A percentile compares a stretch with the other conserved stretches of the same genome.
These are phyloP conservation scores for Eristalis tenax DNA, from an alignment of 2,888 invertebrate species.

Conservation along the genomic window DNA sequence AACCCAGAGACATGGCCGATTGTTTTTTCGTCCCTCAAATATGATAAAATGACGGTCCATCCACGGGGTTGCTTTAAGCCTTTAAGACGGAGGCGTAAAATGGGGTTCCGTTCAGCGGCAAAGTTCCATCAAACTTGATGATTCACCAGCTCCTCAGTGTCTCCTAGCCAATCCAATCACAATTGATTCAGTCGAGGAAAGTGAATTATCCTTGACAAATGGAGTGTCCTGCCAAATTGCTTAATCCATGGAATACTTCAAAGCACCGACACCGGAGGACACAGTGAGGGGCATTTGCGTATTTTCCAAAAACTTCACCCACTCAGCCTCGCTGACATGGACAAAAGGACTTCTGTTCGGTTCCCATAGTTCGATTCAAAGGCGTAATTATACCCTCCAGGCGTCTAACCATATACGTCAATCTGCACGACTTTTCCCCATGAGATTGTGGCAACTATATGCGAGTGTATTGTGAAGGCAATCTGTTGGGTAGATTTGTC, in stretches of 20 bases:
- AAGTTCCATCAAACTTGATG: not conserved
- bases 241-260: not conserved
- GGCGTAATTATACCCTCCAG: not conserved
- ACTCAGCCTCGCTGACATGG: not conserved
- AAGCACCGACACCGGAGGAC: not conserved
- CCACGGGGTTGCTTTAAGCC: not conserved
- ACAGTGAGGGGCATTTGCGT: not conserved
- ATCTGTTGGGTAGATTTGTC: not conserved
- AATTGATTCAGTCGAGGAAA: not conserved
- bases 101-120: not conserved
- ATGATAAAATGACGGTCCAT: not conserved
- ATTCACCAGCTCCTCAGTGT: not conserved
- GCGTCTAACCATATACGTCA: not conserved
- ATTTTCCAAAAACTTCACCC: not conserved
- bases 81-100: not conserved
- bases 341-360: not conserved
- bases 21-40: not conserved
- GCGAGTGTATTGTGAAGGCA: not conserved
- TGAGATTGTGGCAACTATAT: not conserved
- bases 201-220: not conserved
- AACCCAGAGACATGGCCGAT: not conserved
- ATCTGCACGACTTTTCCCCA: not conserved
- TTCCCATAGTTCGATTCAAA: not conserved
- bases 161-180: not conserved
- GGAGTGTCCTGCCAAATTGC: not conserved